These are phyloP conservation scores for Bufo gargarizans DNA, from an alignment of 2,113 vertebrate genomes.

Conservation along the genomic window DNA sequence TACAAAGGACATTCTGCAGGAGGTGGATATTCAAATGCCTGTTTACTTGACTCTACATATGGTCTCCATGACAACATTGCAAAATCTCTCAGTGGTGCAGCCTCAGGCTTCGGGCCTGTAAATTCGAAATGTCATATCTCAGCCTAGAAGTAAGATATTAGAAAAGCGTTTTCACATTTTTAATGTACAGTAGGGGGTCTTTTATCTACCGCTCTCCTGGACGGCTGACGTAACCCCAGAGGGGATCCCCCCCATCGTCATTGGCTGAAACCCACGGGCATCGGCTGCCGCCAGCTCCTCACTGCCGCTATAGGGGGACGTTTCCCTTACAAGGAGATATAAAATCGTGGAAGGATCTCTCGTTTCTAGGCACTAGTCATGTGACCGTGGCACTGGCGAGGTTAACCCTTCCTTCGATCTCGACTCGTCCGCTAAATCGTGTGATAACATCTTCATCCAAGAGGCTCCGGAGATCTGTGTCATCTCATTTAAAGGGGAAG, in stretches of 20 bases:
- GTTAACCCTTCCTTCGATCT: not conserved
- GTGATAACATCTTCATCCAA: not conserved
- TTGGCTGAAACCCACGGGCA: no score
- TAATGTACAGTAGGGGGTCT: not conserved
- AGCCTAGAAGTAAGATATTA: not conserved
- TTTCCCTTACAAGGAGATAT: slow-evolving; percentile 33
- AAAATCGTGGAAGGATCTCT: not conserved
- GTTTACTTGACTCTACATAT: no score
- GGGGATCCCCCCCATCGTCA: no score
- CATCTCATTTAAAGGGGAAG: not conserved
- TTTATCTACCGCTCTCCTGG: not conserved
- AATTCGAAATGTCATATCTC: not conserved
- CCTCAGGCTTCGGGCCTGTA: not conserved
- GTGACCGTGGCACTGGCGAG: not conserved
- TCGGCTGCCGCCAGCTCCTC: not conserved
- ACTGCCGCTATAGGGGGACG: not conserved
- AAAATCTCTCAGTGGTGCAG: not conserved
- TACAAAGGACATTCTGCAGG: no score
- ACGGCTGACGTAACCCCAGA: not conserved
- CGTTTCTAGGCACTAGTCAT: slow-evolving; percentile 6
- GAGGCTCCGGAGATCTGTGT: no score
- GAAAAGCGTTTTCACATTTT: not conserved
- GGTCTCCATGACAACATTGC: not conserved
- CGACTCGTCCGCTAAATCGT: not conserved
- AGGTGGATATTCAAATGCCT: no score